A percentile compares a stretch with the other conserved stretches of the same genome.
These are phyloP conservation scores for Hydractinia echinata DNA, from an alignment of 30 jellyfish, hydroid and myxozoan genomes.

Conservation along the genomic window DNA sequence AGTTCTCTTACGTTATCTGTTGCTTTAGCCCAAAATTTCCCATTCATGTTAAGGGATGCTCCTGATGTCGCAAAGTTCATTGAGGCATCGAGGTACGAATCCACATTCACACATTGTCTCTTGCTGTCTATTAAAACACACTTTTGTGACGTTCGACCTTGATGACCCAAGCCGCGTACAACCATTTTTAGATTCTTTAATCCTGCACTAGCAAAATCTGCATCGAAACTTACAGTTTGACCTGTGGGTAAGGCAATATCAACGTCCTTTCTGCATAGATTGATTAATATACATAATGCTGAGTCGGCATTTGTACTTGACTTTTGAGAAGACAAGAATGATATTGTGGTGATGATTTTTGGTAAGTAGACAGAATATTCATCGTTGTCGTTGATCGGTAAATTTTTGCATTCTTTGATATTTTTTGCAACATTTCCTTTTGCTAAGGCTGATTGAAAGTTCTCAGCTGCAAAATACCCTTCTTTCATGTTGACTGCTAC, in stretches of 20 bases:
- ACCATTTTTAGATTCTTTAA: not conserved
- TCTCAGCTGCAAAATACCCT: slow-evolving; percentile 1
- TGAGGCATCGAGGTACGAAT: not conserved
- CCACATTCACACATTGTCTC: too few species aligned
- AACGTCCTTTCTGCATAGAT: not conserved
- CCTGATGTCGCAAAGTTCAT: not conserved
- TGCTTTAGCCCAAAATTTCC: not conserved
- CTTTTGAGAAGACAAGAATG: not conserved
- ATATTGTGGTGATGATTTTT: not conserved
- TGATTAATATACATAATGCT: not conserved
- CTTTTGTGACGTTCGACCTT: not conserved
- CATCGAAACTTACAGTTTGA: not conserved
- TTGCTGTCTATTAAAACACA: not conserved
- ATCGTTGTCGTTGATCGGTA: not conserved
- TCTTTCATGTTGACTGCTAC: not conserved
- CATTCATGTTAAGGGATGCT: not conserved
- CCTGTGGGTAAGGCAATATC: not conserved
- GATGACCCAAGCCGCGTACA: not conserved
- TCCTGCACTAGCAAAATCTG: not conserved
- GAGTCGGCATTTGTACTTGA: not conserved
- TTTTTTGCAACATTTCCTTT: not conserved
- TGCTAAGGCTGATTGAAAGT: slow-evolving; percentile 7
- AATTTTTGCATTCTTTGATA: not conserved
- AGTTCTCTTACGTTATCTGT: too few species aligned
- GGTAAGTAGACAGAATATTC: slow-evolving; percentile 3